Conservation (phyloP, 1,140 invertebrate genomes). For the Tetramorium alpestre region DNA sequence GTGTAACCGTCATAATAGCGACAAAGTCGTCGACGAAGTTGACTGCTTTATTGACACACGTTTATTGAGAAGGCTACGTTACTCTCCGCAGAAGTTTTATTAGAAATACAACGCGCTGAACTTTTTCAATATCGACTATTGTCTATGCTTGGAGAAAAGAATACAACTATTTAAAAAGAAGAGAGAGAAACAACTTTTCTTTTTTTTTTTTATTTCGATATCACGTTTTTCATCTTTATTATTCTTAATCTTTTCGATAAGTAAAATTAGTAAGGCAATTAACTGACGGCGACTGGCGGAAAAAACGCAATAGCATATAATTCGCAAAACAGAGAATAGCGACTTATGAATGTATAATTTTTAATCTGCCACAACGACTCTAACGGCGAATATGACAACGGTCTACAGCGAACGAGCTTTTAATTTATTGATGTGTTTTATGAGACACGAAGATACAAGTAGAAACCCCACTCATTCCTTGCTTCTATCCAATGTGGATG, state of each 20-base stretch:
- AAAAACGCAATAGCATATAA: constrained; percentile 26
- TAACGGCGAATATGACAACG: constrained; percentile 49
- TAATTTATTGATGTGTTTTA: constrained; percentile 62
- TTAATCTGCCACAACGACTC: constrained; percentile 56
- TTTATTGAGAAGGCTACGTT: constrained; percentile 73
- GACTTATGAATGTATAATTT: constrained; percentile 62
- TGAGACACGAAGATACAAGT: constrained; percentile 49
- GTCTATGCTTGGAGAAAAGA: neutral
- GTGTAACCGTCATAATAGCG: constrained; percentile 64
- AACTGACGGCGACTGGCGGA: constrained; percentile 34
- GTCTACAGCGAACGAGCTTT: constrained; percentile 53
- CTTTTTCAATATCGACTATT: constrained; percentile 76
- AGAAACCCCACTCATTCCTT: neutral
- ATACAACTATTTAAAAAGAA: neutral
- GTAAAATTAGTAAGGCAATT: constrained; percentile 54
- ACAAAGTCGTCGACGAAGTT: constrained; percentile 66
- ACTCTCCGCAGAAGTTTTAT: constrained; percentile 68
- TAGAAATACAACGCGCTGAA: constrained; percentile 74
- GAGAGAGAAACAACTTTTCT: neutral
- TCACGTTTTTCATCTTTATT: constrained; percentile 20
- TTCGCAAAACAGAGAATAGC: constrained; percentile 41
- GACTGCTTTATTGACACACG: constrained; percentile 60
- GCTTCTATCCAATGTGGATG: neutral
- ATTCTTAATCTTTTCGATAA: constrained; percentile 46
- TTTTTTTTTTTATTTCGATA: neutral